These are phyloP conservation scores for Pyralis farinalis DNA, from an alignment of 2,888 invertebrate genomes.

Conservation along the genomic window DNA sequence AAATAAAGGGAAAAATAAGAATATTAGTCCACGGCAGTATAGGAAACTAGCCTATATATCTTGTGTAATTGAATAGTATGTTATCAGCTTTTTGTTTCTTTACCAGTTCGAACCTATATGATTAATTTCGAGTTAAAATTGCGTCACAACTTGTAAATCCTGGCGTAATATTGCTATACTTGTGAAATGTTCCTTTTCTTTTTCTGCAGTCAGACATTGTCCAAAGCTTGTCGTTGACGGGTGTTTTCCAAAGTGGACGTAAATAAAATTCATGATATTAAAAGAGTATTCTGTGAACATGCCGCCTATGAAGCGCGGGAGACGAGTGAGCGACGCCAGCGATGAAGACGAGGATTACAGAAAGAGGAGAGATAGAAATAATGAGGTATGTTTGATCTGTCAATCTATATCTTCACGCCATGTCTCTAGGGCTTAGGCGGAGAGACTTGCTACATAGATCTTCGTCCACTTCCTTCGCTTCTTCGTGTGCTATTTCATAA, in stretches of 20 bases:
- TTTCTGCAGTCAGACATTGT: neutral
- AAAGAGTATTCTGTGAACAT: constrained; percentile 49
- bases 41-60: no score
- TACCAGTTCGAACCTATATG: no score
- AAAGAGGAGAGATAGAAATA: constrained; percentile 88
- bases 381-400: no score
- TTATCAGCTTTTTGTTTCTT: no score
- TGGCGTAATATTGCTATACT: neutral
- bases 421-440: no score
- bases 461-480: no score
- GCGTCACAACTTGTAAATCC: constrained; percentile 20
- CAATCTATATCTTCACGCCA: no score
- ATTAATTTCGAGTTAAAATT: constrained; percentile 8
- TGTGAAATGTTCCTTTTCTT: constrained; percentile 10
- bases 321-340: constrained; percentile 81
- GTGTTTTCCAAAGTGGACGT: constrained; percentile 13
- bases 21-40: no score
- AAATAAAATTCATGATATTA: constrained; percentile 63
- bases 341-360: constrained; percentile 88
- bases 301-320: constrained; percentile 65
- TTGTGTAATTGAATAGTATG: no score
- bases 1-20: no score
- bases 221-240: neutral
- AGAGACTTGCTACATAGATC: no score
- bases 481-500: no score